These are phyloP conservation scores for Synanceia verrucosa DNA, from an alignment of 2,797 vertebrate species.

Conservation along the genomic window DNA sequence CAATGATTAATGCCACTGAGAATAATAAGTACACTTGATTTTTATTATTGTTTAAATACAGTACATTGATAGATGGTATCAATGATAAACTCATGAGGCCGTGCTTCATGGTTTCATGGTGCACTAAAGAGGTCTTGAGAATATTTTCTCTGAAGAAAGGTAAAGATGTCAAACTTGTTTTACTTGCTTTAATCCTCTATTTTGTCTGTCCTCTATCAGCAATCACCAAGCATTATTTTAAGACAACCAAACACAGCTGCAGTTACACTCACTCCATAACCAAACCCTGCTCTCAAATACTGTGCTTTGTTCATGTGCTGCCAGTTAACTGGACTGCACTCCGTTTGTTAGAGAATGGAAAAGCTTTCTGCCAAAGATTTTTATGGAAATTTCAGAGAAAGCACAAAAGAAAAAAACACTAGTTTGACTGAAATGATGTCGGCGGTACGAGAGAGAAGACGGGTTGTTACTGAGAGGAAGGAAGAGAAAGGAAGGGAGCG, in stretches of 20 bases:
- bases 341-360: constrained; percentile 49
- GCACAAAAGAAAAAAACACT: background rate
- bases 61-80: background rate
- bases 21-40: background rate
- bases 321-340: constrained; percentile 19
- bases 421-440: constrained; percentile 15
- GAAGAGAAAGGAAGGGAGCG: background rate
- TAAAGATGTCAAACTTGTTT: background rate
- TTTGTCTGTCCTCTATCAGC: constrained; percentile 8
- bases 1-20: background rate
- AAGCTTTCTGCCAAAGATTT: constrained; percentile 44
- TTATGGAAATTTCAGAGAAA: constrained; percentile 43
- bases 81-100: background rate
- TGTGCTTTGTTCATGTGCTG: constrained; percentile 23
- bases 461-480: constrained; percentile 2
- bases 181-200: background rate
- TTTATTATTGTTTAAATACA: background rate
- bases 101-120: background rate
- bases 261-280: constrained; percentile 13
- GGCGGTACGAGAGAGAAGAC: background rate
- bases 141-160: background rate
- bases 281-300: constrained; percentile 21
- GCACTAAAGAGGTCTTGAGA: background rate
- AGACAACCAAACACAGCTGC: constrained; percentile 23
- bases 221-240: constrained; percentile 15